Conservation (phyloP, 2,888 invertebrate genomes). For the Noctua pronuba region DNA sequence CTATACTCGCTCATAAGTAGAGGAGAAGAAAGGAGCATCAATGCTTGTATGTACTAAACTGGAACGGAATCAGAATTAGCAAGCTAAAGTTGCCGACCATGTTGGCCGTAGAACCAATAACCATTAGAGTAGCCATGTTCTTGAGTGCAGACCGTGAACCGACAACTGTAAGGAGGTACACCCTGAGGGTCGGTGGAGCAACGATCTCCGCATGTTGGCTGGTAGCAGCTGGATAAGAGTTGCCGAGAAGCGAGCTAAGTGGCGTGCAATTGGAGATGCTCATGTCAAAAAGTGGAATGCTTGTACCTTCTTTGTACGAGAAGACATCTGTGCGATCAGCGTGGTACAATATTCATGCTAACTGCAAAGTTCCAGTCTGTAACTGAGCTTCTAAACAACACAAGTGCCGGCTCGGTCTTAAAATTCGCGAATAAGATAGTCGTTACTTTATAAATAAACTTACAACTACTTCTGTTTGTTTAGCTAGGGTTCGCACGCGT, state of each 20-base stretch:
- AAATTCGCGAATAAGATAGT: slow-evolving; percentile 39
- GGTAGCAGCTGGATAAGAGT: background rate
- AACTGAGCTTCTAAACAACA: slow-evolving; percentile 1
- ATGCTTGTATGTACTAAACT: no score
- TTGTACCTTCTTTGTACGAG: background rate
- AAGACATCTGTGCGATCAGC: background rate
- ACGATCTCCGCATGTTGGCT: background rate
- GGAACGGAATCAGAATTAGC: no score
- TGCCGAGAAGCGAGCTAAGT: no score
- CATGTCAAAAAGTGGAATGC: no score
- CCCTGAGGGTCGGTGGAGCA: background rate
- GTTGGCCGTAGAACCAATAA: no score
- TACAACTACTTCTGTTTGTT: slow-evolving; percentile 15
- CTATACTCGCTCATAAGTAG: no score
- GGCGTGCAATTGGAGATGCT: background rate
- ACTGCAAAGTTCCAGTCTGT: background rate
- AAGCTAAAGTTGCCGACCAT: no score
- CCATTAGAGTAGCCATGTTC: no score
- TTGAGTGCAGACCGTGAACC: no score
- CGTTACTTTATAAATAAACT: slow-evolving; percentile 36
- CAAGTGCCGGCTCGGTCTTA: slow-evolving; percentile 27
- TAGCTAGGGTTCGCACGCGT: slow-evolving; percentile 18
- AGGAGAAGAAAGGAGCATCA: no score
- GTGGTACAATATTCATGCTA: background rate
- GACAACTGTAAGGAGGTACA: background rate